These are phyloP conservation scores for Standfussiana lucernea DNA, from an alignment of 2,888 invertebrate genomes.

Conservation along the genomic window DNA sequence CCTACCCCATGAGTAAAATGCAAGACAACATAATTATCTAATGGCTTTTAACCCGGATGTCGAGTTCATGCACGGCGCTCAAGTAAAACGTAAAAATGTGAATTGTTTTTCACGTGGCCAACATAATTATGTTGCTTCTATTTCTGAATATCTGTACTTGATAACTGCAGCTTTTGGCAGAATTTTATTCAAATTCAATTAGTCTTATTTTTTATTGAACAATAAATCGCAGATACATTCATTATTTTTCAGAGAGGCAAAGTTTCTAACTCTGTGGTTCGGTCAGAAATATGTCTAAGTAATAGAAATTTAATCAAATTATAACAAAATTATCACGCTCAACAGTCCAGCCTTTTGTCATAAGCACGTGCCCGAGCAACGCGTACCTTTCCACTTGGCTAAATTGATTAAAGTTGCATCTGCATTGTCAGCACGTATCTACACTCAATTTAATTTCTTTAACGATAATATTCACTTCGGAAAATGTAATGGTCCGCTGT, in stretches of 20 bases:
- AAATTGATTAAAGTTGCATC: conserved; percentile 87
- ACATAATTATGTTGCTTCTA: not conserved
- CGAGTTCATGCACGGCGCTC: not conserved
- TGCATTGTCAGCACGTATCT: conserved; percentile 74
- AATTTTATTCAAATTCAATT: not conserved
- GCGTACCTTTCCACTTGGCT: conserved; percentile 77
- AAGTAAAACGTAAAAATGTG: not conserved
- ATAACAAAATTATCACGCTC: conserved; percentile 81
- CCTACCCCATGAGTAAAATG: not conserved
- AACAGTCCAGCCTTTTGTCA: conserved; percentile 79
- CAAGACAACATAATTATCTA: not conserved
- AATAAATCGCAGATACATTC: not conserved
- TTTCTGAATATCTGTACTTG: not conserved
- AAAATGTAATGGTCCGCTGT: conserved; percentile 49
- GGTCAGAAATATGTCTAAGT: conserved; percentile 71
- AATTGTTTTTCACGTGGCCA: not conserved
- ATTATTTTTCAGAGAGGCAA: not conserved
- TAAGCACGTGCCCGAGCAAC: conserved; percentile 80
- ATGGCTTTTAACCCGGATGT: not conserved
- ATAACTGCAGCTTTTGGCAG: not conserved
- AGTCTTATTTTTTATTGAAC: not conserved
- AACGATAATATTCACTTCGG: conserved; percentile 43
- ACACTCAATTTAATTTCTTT: conserved; percentile 67
- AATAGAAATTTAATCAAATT: conserved; percentile 88
- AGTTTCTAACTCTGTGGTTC: conserved; percentile 62